Evolutionary conservation across 2,797 vertebrate genomes (phyloP), one percentile per base, ranked within the genome.

Genomic region (Gallinago nigripennis): DNA sequence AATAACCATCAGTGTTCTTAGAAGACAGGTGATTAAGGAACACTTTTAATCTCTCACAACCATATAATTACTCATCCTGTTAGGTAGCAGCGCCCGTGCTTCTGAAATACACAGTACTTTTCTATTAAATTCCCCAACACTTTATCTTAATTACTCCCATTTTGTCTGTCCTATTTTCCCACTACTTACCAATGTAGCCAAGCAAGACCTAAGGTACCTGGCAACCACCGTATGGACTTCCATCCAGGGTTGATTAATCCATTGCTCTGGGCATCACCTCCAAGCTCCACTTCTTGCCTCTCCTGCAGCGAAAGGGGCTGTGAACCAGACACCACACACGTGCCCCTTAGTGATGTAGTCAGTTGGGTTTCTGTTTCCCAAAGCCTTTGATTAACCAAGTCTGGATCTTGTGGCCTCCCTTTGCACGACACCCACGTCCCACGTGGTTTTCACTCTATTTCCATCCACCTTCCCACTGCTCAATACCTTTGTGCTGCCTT

Each of bases 321-420:
- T 25, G 11, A 70, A 72, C 8, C 21, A 76, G 65, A 84, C 17
- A 31, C 20, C 2, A 0, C 21, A 16, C 4, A 0, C 0, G 1
- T 28, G 50, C 16, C 56, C 79, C 3, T 3, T 7, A 57, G 31
- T 28, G 50, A 30, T 33, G 37, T 3, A 41, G 19, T 76, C 17
- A 45, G 14, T 1, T 18, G 39, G 19, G 56, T 92, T 88, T 65
- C 37, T 76, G 24, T 35, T 88, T 80, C 45, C 24, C 30, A 85
- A 73, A 46, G 16, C n/a, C 37, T 0, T 0, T 48, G 50, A 48
- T 24, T 48, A 77, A 69, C 17, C 18, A 41, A 16, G 25, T 27
- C 5, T 0, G 1, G 20, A 18, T 5, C 51, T 56, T 57, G 20
- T 53, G 57, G 87, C 23, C 53, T 80, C 33, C 0, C 3, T 11